These are phyloP conservation scores for Patiria pectinifera DNA, from an alignment of 53 echinoderm and acorn worm species.

Conservation along the genomic window DNA sequence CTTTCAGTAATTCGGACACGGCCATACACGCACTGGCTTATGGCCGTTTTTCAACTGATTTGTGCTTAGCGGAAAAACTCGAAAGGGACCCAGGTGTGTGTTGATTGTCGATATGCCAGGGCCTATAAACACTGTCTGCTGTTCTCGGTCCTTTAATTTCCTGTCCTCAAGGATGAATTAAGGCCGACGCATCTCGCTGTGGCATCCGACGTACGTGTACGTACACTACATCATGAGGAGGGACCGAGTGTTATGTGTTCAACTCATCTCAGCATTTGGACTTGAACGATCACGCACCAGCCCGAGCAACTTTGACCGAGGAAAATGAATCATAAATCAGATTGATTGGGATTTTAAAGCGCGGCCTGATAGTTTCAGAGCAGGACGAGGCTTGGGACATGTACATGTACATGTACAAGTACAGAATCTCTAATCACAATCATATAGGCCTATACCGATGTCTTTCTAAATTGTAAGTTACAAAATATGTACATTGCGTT, in stretches of 20 bases:
- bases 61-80: background rate
- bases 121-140: background rate
- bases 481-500: too few species aligned
- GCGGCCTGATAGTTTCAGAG: too few species aligned
- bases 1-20: too few species aligned
- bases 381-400: too few species aligned
- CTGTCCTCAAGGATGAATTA: constrained; percentile 41
- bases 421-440: too few species aligned
- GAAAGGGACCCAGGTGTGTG: background rate
- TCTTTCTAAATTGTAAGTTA: too few species aligned
- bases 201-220: background rate
- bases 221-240: background rate
- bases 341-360: too few species aligned
- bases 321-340: too few species aligned
- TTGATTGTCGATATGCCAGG: constrained; percentile 8
- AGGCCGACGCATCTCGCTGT: background rate
- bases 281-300: background rate
- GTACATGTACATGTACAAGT: too few species aligned
- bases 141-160: constrained; percentile 4
- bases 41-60: background rate
- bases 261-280: background rate
- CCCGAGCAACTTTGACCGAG: background rate
- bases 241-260: background rate
- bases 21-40: too few species aligned
- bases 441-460: too few species aligned